Evolutionary conservation across 2,113 vertebrate species (phyloP).

Genomic region (Lycaon pictus): DNA sequence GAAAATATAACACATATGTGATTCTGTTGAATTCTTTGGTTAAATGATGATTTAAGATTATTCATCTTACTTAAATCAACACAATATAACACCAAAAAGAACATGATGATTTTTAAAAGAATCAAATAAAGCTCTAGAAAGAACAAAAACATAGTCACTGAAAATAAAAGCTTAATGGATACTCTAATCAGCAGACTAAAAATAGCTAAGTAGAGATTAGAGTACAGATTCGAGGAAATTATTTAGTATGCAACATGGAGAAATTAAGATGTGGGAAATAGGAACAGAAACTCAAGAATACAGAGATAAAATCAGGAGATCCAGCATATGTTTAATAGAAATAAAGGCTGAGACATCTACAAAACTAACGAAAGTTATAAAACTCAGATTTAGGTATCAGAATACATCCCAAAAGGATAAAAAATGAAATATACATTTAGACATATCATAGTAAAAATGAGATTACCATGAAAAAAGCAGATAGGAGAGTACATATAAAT

Average conservation of each 20-base stretch:
- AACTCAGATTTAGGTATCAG: not conserved
- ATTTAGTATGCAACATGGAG: not conserved
- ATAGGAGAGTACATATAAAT: not conserved
- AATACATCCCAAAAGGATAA: not conserved
- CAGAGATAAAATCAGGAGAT: not conserved
- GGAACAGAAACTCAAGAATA: not conserved
- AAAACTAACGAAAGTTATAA: not conserved
- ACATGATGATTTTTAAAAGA: not conserved
- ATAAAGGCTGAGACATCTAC: not conserved
- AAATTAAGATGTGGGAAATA: not conserved
- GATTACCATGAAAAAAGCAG: not conserved
- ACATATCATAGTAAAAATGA: not conserved
- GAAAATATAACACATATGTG: not conserved
- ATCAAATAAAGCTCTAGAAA: not conserved
- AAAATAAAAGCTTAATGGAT: not conserved
- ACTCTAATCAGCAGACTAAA: not conserved
- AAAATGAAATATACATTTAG: not conserved
- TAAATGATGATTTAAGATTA: not conserved
- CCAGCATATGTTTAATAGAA: not conserved
- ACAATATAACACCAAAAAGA: constrained; percentile 6
- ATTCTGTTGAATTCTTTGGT: not conserved
- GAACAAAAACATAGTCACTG: not conserved
- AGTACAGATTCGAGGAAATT: not conserved
- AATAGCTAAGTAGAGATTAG: not conserved
- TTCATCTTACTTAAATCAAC: constrained; percentile 1